Conservation (phyloP, 1,140 invertebrate species). For the Parasteatoda tepidariorum region DNA sequence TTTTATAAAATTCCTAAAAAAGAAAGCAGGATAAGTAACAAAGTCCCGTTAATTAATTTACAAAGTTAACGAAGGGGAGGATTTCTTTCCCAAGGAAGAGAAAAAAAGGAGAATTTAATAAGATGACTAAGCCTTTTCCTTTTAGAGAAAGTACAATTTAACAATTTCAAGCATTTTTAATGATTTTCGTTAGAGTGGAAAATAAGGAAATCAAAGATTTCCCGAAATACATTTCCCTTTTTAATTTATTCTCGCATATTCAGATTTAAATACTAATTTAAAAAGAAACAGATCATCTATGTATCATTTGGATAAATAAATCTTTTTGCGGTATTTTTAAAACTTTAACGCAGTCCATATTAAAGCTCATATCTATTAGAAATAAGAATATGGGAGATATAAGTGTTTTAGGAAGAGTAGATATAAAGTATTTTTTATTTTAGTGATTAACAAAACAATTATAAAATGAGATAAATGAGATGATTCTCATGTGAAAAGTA, state of each 20-base stretch:
- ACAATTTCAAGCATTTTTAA: conserved; percentile 6
- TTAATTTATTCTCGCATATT: neutral
- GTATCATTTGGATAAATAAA: no score
- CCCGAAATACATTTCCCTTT: conserved; percentile 3
- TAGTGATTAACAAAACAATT: no score
- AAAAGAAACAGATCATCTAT: no score
- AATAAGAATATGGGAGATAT: no score
- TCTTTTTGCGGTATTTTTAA: no score
- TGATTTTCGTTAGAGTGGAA: conserved; percentile 10
- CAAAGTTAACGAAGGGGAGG: neutral
- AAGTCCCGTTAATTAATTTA: conserved; percentile 22
- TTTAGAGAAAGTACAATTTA: neutral
- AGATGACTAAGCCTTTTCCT: neutral
- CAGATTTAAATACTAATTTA: no score
- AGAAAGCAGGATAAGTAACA: neutral
- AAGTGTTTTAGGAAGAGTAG: no score
- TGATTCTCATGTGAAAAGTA: no score
- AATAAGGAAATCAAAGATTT: conserved; percentile 27
- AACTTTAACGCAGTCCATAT: no score
- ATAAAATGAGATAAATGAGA: no score
- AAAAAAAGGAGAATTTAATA: conserved; percentile 16
- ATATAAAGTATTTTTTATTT: no score
- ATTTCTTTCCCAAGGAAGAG: neutral
- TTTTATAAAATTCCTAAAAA: neutral
- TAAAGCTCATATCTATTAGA: no score